A percentile compares a stretch with the other conserved stretches of the same genome.
Evolutionary conservation across 1,140 invertebrate species (phyloP).

Genomic region (Pantala flavescens): DNA sequence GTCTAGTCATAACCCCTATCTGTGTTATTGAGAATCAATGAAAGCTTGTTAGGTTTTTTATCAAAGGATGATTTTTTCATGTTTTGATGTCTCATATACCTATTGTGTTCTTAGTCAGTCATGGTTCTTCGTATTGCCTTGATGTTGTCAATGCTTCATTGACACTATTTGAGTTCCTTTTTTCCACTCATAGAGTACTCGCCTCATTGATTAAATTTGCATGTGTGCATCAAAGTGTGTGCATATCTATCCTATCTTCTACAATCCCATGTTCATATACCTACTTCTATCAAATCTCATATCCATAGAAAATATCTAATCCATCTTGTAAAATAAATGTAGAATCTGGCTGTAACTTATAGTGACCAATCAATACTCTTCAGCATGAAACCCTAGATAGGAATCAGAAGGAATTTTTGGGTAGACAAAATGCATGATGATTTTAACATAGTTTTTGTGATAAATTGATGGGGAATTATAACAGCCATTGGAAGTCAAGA

Average conservation of each 20-base stretch:
- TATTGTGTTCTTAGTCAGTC: neutral
- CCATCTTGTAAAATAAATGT: neutral
- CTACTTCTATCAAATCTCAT: neutral
- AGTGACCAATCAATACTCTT: neutral
- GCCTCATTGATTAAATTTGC: neutral
- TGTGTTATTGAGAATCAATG: neutral
- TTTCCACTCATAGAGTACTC: neutral
- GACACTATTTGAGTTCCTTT: neutral
- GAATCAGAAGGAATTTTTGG: neutral
- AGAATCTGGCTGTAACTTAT: neutral
- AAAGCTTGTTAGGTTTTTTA: neutral
- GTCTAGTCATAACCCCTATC: neutral
- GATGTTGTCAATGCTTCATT: neutral
- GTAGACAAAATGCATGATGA: slow-evolving; percentile 1
- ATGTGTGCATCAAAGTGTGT: neutral
- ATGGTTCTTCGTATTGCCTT: neutral
- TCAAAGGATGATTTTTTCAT: slow-evolving; percentile 1
- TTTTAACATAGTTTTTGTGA: neutral
- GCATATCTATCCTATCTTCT: neutral
- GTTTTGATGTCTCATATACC: neutral
- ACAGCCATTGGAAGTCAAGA: neutral
- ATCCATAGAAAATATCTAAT: neutral
- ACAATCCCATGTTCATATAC: neutral
- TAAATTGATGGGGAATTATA: neutral
- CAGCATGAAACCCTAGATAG: neutral